Evolutionary conservation across 2,797 vertebrate species (phyloP).

Genomic region (Nothura maculosa): DNA sequence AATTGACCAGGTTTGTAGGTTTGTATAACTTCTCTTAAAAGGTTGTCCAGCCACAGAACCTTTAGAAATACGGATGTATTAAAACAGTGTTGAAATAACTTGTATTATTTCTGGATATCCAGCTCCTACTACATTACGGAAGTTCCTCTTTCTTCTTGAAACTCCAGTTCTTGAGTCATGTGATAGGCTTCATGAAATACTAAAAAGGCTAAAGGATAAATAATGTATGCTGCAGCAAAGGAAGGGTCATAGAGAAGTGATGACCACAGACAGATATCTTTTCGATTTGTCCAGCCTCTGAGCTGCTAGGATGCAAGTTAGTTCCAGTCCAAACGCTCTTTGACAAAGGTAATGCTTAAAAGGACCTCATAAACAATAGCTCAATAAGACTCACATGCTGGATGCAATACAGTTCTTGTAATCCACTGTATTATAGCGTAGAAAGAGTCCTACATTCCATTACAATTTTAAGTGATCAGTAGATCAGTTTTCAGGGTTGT

Average conservation of each 20-base stretch:
- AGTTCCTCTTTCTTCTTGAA: background rate
- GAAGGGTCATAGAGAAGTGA: background rate
- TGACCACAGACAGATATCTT: rapidly evolving
- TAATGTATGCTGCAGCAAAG: background rate
- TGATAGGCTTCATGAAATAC: background rate
- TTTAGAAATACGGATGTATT: background rate
- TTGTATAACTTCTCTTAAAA: background rate
- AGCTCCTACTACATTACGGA: background rate
- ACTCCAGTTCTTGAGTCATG: background rate
- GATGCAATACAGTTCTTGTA: background rate
- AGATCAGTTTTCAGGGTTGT: background rate
- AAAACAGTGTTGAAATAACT: background rate
- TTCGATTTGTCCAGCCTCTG: background rate
- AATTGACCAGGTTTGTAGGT: background rate
- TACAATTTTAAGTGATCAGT: background rate
- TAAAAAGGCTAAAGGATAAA: background rate
- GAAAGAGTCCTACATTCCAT: background rate
- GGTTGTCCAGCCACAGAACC: background rate
- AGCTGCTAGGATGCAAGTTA: background rate
- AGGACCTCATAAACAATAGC: background rate
- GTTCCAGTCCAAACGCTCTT: background rate
- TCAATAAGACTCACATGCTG: background rate
- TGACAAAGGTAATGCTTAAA: background rate
- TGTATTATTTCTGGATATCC: background rate
- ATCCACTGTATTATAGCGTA: rapidly evolving